Base-by-base conservation (phyloP, 2,888 invertebrate species). In the Acrobasis suavella region DNA sequence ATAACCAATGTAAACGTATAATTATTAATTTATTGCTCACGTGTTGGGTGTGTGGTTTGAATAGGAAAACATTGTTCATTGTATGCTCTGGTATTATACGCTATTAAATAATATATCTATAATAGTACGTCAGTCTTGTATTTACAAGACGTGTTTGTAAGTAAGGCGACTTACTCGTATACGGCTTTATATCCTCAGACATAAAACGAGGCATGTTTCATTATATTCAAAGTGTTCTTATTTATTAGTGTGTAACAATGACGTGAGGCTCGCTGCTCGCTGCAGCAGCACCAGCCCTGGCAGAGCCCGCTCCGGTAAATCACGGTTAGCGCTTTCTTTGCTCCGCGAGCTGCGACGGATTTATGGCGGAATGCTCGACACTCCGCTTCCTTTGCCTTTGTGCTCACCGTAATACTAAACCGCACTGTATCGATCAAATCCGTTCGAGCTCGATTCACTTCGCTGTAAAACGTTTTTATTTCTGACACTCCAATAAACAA, bases 241-340 rank as follows among this genome's bases (percentile, higher is more conserved):
- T 58, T 58, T 22, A 46, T 58, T 58, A 58, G 12, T 32, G 32
- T 22, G 38, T 14, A 46, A 15, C 54, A 17, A 39, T 37, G 39
- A 37, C 38, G 9, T 42, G 42, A 56, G 32, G 32, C 32, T 32
- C 32, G 32, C 15, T 16, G 15, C 16, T 17, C 37, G 22, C 15
- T 46, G 42, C 15, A 38, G 8, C 14, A 15, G 17, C 38, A 3
- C 14, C 14, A 3, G 46, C 78, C 79, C 72, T 70, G 76, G 77
- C 77, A 79, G 77, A 69, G 77, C 46, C 46, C 80, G 78, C 77
- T 81, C 79, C 83, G 72, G 81, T 87, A 89, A 87, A 88, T 89
- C 88, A 87, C 83, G 77, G 86, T 86, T 87, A 87, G 85, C 82
- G 82, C 82, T 85, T 86, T 87, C 84, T 86, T 85, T 83, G 75